A percentile compares a stretch with the other conserved stretches of the same genome.
Evolutionary conservation across 2,888 invertebrate species (phyloP).

Genomic region (Romanomermis culicivorax): DNA sequence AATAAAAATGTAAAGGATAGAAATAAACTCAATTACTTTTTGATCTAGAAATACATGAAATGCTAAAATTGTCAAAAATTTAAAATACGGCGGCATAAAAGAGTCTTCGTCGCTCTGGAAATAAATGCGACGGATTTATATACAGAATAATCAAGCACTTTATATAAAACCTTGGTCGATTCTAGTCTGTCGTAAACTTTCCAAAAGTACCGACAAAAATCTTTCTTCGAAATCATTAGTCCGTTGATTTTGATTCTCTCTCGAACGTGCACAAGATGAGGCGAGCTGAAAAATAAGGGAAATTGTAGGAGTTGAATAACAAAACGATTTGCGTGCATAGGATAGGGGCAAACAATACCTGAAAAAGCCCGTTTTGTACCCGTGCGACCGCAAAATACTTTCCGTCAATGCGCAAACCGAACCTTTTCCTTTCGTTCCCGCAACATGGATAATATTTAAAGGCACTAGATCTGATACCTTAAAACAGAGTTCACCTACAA

Average conservation of each 20-base stretch:
- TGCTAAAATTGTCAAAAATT: constrained; percentile 73
- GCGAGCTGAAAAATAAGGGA: constrained; percentile 44
- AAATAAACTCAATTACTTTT: constrained; percentile 28
- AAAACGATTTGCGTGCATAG: no score
- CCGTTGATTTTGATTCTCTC: constrained; percentile 80
- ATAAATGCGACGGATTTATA: neutral
- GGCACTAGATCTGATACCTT: constrained; percentile 44
- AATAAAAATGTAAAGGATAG: no score
- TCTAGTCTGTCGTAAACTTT: constrained; percentile 37
- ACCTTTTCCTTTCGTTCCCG: constrained; percentile 89
- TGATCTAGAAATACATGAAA: constrained; percentile 61
- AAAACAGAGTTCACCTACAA: constrained; percentile 6
- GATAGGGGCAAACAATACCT: no score
- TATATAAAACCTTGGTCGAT: neutral
- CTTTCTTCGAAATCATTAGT: constrained; percentile 45
- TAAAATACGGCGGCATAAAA: constrained; percentile 49
- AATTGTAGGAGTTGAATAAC: no score
- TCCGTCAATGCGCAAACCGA: constrained; percentile 84
- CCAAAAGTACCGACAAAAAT: constrained; percentile 63
- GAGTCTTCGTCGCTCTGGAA: constrained; percentile 16
- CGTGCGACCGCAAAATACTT: constrained; percentile 58
- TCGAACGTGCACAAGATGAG: constrained; percentile 70
- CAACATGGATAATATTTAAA: constrained; percentile 70
- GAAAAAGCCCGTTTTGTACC: constrained; percentile 71
- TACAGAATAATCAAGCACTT: no score